phyloP scores from a whole-genome alignment of 2,113 vertebrate genomes.

The Monopterus albus region DNA sequence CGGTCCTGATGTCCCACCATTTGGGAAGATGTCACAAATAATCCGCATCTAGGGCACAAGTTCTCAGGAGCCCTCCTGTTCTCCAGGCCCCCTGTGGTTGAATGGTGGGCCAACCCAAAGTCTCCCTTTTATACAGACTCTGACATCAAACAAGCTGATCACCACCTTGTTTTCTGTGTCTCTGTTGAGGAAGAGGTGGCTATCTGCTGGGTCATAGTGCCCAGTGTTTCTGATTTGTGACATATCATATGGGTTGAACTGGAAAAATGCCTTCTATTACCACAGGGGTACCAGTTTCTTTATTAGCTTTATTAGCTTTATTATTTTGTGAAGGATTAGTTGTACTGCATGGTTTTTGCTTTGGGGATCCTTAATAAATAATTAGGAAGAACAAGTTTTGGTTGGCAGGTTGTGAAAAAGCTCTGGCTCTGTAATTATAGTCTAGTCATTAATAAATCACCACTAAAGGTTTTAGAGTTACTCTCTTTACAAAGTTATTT shows the following conservation, averaged over 20 bases:
- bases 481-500: too few species aligned
- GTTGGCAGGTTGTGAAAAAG: too few species aligned
- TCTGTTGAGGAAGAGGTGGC: constrained; percentile 33
- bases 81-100: constrained; percentile 59
- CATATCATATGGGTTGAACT: neutral
- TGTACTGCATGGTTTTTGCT: too few species aligned
- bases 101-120: constrained; percentile 59
- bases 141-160: constrained; percentile 78
- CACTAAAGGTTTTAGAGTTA: too few species aligned
- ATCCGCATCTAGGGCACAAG: constrained; percentile 64
- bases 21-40: constrained; percentile 54
- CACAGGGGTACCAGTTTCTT: neutral
- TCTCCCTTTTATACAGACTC: constrained; percentile 74
- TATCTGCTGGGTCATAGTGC: constrained; percentile 83
- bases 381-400: too few species aligned
- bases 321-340: too few species aligned
- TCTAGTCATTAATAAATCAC: too few species aligned
- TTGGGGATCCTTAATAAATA: neutral
- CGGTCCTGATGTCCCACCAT: constrained; percentile 50
- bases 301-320: too few species aligned
- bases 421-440: too few species aligned
- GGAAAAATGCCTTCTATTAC: neutral
- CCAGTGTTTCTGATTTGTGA: constrained; percentile 39
- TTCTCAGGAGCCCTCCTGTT: constrained; percentile 45
- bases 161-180: constrained; percentile 31